A percentile compares a stretch with the other conserved stretches of the same genome.
Evolutionary conservation across 2,888 invertebrate genomes (phyloP).

Genomic region (Stomorhina lunata): DNA sequence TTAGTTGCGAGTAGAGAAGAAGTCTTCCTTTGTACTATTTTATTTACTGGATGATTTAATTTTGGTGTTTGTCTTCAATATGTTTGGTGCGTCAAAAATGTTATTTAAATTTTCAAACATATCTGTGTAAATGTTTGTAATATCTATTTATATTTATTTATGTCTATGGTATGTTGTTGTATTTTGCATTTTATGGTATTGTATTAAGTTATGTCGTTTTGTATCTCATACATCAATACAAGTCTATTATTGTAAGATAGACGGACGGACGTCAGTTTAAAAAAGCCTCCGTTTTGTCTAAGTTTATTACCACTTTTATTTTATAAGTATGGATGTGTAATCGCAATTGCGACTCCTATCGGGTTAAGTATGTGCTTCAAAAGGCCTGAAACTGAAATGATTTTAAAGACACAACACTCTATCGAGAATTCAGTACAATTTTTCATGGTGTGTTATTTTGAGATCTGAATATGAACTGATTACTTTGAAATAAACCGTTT

Average conservation of each 20-base stretch:
- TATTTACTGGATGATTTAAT: background rate
- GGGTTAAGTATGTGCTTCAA: background rate
- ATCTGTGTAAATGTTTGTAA: background rate
- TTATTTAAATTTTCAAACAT: slow-evolving; percentile 35
- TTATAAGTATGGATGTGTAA: background rate
- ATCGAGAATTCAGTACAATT: too few species aligned
- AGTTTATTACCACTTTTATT: slow-evolving; percentile 32
- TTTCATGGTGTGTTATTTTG: too few species aligned
- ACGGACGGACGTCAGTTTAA: slow-evolving; percentile 30
- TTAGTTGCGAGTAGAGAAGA: slow-evolving; percentile 1
- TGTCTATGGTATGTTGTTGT: background rate
- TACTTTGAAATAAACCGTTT: too few species aligned
- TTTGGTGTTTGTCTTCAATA: background rate
- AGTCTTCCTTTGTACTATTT: background rate
- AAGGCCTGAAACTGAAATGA: too few species aligned
- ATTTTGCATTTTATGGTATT: background rate
- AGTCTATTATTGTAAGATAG: slow-evolving; percentile 6
- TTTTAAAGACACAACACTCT: too few species aligned
- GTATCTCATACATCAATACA: background rate
- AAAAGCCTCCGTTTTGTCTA: slow-evolving; percentile 58
- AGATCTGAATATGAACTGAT: too few species aligned
- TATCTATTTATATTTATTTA: slow-evolving; percentile 27
- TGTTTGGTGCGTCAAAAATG: slow-evolving; percentile 29
- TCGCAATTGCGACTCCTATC: too few species aligned
- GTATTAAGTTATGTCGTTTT: background rate